phyloP scores from a whole-genome alignment of 2,113 vertebrate genomes.

The Callionymus lyra region DNA sequence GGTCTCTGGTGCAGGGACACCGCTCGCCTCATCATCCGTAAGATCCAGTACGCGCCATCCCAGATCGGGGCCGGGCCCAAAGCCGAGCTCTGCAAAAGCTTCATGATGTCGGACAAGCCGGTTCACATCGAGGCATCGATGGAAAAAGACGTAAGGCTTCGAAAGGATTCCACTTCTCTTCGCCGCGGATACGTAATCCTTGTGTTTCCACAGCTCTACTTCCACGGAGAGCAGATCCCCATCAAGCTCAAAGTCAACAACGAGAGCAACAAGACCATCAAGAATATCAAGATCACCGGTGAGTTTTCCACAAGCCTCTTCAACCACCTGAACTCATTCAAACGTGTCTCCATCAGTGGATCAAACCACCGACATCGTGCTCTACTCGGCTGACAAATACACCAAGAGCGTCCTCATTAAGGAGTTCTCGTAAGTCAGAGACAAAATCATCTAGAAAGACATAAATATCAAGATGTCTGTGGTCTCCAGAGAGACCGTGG shows the following conservation, averaged over 20 bases:
- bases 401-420: conserved; percentile 69
- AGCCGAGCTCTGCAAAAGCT: conserved; percentile 73
- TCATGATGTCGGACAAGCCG: conserved; percentile 89
- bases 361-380: conserved; percentile 82
- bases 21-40: conserved; percentile 76
- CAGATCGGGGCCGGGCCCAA: conserved; percentile 58
- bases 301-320: conserved; percentile 14
- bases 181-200: not conserved
- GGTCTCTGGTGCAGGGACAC: conserved; percentile 68
- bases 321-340: not conserved
- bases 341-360: conserved; percentile 66
- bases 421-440: conserved; percentile 73
- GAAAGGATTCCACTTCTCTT: no score
- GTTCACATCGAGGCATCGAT: conserved; percentile 77
- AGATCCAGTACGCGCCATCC: conserved; percentile 79
- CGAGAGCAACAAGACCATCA: conserved; percentile 80
- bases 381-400: conserved; percentile 91
- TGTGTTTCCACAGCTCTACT: conserved; percentile 72
- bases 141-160: conserved; percentile 71
- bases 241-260: conserved; percentile 82
- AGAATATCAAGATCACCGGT: conserved; percentile 80
- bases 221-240: conserved; percentile 74
- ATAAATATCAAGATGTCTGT: not conserved
- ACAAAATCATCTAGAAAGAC: no score
- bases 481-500: conserved; percentile 71